Evolutionary conservation across 2,888 invertebrate genomes (phyloP), one percentile per base, ranked within the genome.

Genomic region (Helleia helle): DNA sequence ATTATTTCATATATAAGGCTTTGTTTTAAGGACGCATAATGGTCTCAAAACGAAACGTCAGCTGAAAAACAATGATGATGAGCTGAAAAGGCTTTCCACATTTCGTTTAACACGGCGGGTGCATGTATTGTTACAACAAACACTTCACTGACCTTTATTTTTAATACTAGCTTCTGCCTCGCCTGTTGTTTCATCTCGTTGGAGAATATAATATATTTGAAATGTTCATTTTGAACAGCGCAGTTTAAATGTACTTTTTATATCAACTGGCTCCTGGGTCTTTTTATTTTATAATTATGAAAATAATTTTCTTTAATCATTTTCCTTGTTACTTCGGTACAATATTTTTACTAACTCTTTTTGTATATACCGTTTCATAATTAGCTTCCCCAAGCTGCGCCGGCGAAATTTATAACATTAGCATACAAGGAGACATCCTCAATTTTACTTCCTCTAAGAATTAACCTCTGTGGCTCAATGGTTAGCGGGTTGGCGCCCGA

Each of bases 141-240:
- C 44, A 44, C 43, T 38, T 42, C 38, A 30, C 22, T 42, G 39
- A 37, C 44, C 42, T 42, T 44, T 44, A 44, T 47, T 42, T 44
- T 46, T 41, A 46, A 46, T 46, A 48, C 46, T 42, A 44, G 41
- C 44, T 38, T 39, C 36, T 31, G 36, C 36, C 36, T 38, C 29
- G 22, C 28, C 28, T 37, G 12, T 25, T 44, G 41, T 46, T 48
- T 46, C 14, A 30, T 34, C 36, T 34, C 41, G 41, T 18, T 27
- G 38, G 22, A 17, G 11, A 17, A 30, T 30, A 9, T n/a, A 18
- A 18, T 18, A 12, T 9, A 34, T 22, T 18, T 34, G 34, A 34
- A 18, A 22, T 11, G 31, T n/a, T n/a, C n/a, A n/a, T n/a, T n/a
- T 31, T 9, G 11, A 31, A 18, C 17, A 11, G 18, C 12, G 31